Base-by-base conservation (phyloP, 2,888 invertebrate genomes). In the Lutraria lutraria region DNA sequence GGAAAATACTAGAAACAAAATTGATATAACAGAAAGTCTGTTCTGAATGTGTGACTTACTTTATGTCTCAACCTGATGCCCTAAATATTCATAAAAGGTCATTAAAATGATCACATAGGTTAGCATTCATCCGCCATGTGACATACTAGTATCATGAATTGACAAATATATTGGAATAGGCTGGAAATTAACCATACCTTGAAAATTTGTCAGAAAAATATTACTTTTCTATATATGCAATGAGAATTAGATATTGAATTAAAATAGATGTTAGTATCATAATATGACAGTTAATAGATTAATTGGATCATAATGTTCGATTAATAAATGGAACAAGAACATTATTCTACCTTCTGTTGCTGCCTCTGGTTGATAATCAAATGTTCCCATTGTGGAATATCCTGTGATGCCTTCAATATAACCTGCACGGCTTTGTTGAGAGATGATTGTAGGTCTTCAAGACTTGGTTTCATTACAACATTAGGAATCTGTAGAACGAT, bases 361-460 rank as follows among this genome's bases (percentile, higher is more conserved):
- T 96, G 96, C 83, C 95, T 94, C 93, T 96, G 96, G 83, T 96
- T 96, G 29, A 96, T 93, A 21, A 95, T 90, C 88, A 98, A 98
- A 82, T 98, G 98, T 10, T 98, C 98, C 99, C 99, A 99, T 96
- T 98, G 99, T 0, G 98, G 98, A 34, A 99, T 98, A 53, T 98
- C 98, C 96, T 98, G 98, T 0, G 99, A 98, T 72, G 99, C 98
- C 29, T 98, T 98, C 0, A 98, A 98, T 92, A 99, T 98, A 93
- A 98, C 98, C 97, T 98, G 98, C 15, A 99, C 98, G 12, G 98
- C 98, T 72, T 98, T 97, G 76, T 98, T 97, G 79, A 99, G 97
- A 19, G 98, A 98, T 87, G 98, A 98, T 96, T 99, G 99, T 43
- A 99, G 98, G 92, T 99, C 99, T 85, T 99, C 99, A 91, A 99